These are phyloP conservation scores for Acropternis orthonyx DNA, from an alignment of 2,797 vertebrate species.

Conservation along the genomic window DNA sequence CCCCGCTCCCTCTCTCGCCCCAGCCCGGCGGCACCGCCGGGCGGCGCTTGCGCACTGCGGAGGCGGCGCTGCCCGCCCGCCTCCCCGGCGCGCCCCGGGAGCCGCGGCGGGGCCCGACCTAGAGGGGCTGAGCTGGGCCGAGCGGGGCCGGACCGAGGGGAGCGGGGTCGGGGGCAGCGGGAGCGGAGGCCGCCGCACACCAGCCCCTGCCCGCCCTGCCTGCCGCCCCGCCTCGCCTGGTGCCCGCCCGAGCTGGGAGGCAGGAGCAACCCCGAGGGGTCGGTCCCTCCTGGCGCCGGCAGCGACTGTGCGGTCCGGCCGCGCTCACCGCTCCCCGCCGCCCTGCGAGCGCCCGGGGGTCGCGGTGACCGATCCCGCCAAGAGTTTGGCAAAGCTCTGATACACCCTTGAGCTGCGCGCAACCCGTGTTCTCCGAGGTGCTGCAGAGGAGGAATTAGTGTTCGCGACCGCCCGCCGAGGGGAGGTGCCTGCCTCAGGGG, in stretches of 20 bases:
- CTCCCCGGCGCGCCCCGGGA: neutral
- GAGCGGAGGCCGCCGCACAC: neutral
- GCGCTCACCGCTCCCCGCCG: neutral
- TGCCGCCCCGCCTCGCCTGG: neutral
- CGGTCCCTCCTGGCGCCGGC: neutral
- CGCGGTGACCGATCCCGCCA: neutral
- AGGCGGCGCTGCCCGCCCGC: neutral
- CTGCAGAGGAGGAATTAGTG: slow-evolving; percentile 7
- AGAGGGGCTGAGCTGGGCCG: neutral
- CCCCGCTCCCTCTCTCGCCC: neutral
- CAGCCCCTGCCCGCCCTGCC: neutral
- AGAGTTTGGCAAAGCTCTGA: slow-evolving; percentile 39
- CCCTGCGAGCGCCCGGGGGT: neutral
- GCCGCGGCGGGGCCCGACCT: neutral
- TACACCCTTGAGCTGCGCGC: neutral
- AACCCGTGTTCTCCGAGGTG: slow-evolving; percentile 43
- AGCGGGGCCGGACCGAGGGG: neutral
- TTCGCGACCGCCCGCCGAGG: neutral
- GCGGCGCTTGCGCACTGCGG: neutral
- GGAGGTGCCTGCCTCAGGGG: neutral
- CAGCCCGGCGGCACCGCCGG: neutral
- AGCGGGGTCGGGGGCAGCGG: neutral
- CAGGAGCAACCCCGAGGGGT: neutral
- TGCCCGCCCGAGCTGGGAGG: neutral
- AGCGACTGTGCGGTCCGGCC: neutral